Conservation (phyloP, 2,888 invertebrate genomes). For the Volucella zonaria region DNA sequence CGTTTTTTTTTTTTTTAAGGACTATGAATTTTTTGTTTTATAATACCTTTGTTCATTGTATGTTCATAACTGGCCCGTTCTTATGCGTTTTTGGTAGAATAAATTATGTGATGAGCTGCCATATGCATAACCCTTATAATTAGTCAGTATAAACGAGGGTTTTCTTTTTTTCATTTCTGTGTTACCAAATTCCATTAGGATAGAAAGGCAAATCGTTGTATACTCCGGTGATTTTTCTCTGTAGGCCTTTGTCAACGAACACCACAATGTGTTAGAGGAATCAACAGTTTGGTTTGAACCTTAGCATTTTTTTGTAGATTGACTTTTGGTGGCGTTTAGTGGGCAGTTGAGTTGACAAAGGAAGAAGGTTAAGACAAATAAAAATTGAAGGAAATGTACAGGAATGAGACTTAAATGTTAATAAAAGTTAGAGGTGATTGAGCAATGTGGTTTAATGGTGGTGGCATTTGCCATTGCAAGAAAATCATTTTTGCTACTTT, state of each 20-base stretch:
- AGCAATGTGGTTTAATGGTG: no score
- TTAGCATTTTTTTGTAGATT: not conserved
- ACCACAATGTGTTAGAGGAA: not conserved
- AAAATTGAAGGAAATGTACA: not conserved
- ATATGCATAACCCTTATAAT: slow-evolving; percentile 42
- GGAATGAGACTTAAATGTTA: no score
- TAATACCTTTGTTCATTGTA: slow-evolving; percentile 6
- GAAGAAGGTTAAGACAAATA: not conserved
- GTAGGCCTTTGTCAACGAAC: not conserved
- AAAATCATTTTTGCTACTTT: no score
- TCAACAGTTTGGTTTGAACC: slow-evolving; percentile 12
- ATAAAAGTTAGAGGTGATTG: no score
- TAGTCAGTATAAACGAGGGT: slow-evolving; percentile 9
- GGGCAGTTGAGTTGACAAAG: not conserved
- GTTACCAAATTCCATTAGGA: not conserved
- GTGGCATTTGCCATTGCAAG: no score
- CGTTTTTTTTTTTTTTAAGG: slow-evolving; percentile 2
- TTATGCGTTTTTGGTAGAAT: not conserved
- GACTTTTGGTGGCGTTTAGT: not conserved
- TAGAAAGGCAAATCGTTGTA: slow-evolving; percentile 12
- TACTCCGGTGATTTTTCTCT: not conserved
- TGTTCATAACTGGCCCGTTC: not conserved
- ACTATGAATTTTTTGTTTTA: slow-evolving; percentile 20
- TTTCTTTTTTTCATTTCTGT: not conserved
- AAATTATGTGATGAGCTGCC: slow-evolving; percentile 28